Evolutionary conservation across 1,140 invertebrate genomes (phyloP).

Genomic region (Drosophila saltans): DNA sequence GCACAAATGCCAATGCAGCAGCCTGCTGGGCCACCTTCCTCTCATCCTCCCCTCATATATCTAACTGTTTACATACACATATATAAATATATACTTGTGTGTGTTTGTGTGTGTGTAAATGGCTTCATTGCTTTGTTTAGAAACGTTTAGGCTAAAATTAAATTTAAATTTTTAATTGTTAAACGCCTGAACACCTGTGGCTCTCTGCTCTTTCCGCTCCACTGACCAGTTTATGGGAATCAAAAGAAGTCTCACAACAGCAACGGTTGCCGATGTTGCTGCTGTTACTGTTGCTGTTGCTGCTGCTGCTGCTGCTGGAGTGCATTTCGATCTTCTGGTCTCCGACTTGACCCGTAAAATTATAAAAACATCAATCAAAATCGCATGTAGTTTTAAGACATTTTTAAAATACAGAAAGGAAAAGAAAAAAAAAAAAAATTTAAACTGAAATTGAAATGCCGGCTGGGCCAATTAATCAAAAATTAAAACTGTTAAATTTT

Average conservation of each 20-base stretch:
- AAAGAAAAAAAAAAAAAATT: no score
- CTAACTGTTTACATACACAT: not conserved
- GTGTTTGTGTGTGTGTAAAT: constrained; percentile 49
- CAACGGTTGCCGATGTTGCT: not conserved
- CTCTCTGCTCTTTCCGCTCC: constrained; percentile 30
- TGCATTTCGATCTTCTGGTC: constrained; percentile 6
- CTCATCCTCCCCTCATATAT: not conserved
- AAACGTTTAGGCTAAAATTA: constrained; percentile 75
- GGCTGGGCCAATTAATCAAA: constrained; percentile 69
- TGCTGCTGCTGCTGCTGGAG: not conserved
- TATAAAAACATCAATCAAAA: constrained; percentile 80
- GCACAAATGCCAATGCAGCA: constrained; percentile 24
- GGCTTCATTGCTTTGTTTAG: constrained; percentile 72
- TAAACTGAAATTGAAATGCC: constrained; percentile 49
- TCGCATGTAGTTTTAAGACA: constrained; percentile 29
- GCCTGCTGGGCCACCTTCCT: constrained; percentile 4
- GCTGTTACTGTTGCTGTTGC: not conserved
- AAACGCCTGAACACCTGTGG: constrained; percentile 66
- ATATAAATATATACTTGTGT: constrained; percentile 20
- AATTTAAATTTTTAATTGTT: constrained; percentile 77
- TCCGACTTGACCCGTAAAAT: constrained; percentile 47
- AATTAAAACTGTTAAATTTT: constrained; percentile 69
- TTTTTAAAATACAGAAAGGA: not conserved
- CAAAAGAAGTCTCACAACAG: constrained; percentile 18
- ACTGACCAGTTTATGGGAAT: constrained; percentile 4